Percentiles rank a stretch among this genome's conserved stretches.
Evolutionary conservation across 2,888 invertebrate genomes (phyloP).

Genomic region (Alcis repandata): DNA sequence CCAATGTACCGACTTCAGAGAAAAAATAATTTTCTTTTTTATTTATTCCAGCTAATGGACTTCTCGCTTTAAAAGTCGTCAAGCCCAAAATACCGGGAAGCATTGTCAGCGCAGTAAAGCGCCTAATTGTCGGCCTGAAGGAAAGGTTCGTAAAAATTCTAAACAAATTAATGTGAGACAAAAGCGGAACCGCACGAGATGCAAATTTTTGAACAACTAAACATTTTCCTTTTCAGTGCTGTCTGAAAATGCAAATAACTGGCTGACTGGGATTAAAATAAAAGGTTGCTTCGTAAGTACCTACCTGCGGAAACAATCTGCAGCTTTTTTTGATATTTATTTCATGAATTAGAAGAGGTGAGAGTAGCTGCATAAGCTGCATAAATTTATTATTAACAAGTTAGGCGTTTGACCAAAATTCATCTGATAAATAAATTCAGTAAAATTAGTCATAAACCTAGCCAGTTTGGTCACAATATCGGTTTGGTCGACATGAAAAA

Average conservation of each 20-base stretch:
- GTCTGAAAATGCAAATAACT: conserved; percentile 33
- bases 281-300: neutral
- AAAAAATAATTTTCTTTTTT: no score
- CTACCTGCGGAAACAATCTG: no score
- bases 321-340: no score
- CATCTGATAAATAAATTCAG: no score
- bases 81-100: conserved; percentile 29
- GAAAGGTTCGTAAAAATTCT: conserved; percentile 54
- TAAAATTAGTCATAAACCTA: no score
- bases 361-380: no score
- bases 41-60: conserved; percentile 15
- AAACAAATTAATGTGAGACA: conserved; percentile 60
- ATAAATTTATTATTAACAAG: no score
- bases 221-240: conserved; percentile 71
- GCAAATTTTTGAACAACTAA: conserved; percentile 73
- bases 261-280: conserved; percentile 17
- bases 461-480: no score
- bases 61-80: conserved; percentile 21
- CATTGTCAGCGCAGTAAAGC: conserved; percentile 39
- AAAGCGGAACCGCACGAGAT: conserved; percentile 63
- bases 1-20: no score
- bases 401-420: no score
- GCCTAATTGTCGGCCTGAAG: conserved; percentile 53
- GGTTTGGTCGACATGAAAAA: no score
- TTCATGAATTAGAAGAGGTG: no score